Conservation (phyloP, 2,888 invertebrate genomes). For the Phaonia tiefii region DNA sequence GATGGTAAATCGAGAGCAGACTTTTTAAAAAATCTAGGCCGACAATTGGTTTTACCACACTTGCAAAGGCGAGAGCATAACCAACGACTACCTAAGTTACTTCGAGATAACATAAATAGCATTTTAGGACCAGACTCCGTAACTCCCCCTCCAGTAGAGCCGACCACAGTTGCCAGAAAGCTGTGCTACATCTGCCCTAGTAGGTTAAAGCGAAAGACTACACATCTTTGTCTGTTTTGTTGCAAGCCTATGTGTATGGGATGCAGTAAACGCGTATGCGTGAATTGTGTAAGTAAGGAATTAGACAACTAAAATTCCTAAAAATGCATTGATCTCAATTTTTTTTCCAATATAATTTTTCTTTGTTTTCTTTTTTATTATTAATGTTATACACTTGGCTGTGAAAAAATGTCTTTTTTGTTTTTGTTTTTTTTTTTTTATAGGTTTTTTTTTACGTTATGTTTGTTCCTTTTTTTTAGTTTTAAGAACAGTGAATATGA, state of each 20-base stretch:
- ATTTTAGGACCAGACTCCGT: constrained; percentile 36
- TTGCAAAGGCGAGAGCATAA: too few species aligned
- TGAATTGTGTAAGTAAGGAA: constrained; percentile 47
- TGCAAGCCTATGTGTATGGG: constrained; percentile 54
- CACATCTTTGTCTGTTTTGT: constrained; percentile 47
- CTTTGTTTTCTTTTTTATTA: too few species aligned
- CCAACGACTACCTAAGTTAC: too few species aligned
- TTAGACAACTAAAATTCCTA: constrained; percentile 2
- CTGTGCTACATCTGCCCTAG: too few species aligned
- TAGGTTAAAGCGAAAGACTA: constrained; percentile 42
- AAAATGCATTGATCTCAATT: constrained; percentile 25
- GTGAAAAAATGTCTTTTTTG: too few species aligned
- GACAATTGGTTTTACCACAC: constrained; percentile 44
- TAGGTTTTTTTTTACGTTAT: too few species aligned
- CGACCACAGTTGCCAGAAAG: too few species aligned
- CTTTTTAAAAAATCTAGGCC: constrained; percentile 42
- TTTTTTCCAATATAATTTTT: constrained; percentile 33
- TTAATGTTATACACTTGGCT: constrained; percentile 37
- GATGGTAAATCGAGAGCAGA: too few species aligned
- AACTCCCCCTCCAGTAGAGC: constrained; percentile 35
- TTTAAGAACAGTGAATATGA: too few species aligned
- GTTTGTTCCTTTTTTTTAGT: too few species aligned
- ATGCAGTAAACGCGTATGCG: constrained; percentile 49
- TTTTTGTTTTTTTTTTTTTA: too few species aligned
- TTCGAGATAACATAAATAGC: constrained; percentile 30